These are phyloP conservation scores for Karalla daura DNA, from an alignment of 2,797 vertebrate genomes.

Conservation along the genomic window DNA sequence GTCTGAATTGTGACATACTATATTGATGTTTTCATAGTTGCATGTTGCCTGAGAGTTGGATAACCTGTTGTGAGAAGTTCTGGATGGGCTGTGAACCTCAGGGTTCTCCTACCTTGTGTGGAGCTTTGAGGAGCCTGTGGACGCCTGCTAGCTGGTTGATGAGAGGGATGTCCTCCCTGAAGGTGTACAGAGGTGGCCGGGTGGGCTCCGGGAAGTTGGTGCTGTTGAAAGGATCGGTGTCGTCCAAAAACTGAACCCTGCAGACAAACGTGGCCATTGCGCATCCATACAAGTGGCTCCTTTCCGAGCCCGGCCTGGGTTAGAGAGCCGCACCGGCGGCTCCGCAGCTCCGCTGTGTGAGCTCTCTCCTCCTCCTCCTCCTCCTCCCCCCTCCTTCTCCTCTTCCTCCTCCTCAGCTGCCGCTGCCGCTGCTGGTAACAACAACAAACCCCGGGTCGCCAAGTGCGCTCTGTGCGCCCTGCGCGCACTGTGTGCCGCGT, in stretches of 20 bases:
- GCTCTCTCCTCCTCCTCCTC: too few species aligned
- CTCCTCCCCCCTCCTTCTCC: too few species aligned
- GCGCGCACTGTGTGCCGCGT: constrained; percentile 38
- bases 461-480: constrained; percentile 44
- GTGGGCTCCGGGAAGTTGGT: constrained; percentile 94
- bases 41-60: not conserved
- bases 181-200: constrained; percentile 90
- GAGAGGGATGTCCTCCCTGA: constrained; percentile 91
- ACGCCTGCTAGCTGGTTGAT: constrained; percentile 91
- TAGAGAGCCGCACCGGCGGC: constrained; percentile 26
- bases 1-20: not conserved
- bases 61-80: too few species aligned
- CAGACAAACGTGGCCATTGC: constrained; percentile 91
- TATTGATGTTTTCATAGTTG: not conserved
- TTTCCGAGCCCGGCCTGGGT: constrained; percentile 41
- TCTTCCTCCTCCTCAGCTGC: too few species aligned
- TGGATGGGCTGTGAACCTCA: not conserved
- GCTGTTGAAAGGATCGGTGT: constrained; percentile 96
- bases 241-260: constrained; percentile 95
- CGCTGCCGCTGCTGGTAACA: constrained; percentile 66
- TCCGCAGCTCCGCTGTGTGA: too few species aligned
- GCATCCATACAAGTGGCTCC: constrained; percentile 85
- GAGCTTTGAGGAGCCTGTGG: constrained; percentile 91
- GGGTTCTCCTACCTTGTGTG: constrained; percentile 89
- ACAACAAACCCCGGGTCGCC: constrained; percentile 78